Base-by-base conservation (phyloP, 2,888 invertebrate genomes). In the Saturnia pavonia region DNA sequence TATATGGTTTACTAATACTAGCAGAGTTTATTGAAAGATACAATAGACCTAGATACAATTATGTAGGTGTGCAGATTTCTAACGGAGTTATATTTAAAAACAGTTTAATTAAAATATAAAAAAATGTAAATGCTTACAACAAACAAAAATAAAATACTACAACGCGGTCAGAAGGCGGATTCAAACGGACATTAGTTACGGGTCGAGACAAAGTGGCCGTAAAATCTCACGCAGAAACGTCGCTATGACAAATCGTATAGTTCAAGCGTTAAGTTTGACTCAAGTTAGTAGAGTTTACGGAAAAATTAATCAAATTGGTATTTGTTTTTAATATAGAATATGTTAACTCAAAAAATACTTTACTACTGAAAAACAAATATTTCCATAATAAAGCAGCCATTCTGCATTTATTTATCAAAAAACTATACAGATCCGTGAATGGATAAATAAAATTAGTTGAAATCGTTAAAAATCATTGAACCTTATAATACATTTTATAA, bases 201-300 rank as follows among this genome's bases (percentile, higher is more conserved):
- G 67, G 77, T 63, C 75, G 75, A 80, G 80, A 82, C 84, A 83
- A 83, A 88, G 86, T 83, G 85, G 78, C 79, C 82, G 82, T 83
- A 82, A 86, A 85, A 85, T 86, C 85, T 81, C 77, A 78, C 81
- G 80, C 83, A 85, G 84, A 78, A 77, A 78, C 77, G 77, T 77
- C 76, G 75, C 76, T 63, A 74, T 83, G 82, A 87, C 81, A 83
- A 83, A 85, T 84, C 74, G 79, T 77, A 74, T 75, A 77, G 74
- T 74, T 72, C 75, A 73, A 71, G 69, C 72, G 57, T 68, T 66
- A 68, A 70, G 66, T 60, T 71, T 72, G 63, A 71, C 69, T n/a
- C 27, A 54, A 67, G 27, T 40, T 60, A 60, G 6, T 9, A 60
- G 25, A 2, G 2, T 25, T 57, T 11, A 11, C 57, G 27, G 57